A percentile compares a stretch with the other conserved stretches of the same genome.
Conservation (phyloP, 2,888 invertebrate genomes). For the Cenopis cana region DNA sequence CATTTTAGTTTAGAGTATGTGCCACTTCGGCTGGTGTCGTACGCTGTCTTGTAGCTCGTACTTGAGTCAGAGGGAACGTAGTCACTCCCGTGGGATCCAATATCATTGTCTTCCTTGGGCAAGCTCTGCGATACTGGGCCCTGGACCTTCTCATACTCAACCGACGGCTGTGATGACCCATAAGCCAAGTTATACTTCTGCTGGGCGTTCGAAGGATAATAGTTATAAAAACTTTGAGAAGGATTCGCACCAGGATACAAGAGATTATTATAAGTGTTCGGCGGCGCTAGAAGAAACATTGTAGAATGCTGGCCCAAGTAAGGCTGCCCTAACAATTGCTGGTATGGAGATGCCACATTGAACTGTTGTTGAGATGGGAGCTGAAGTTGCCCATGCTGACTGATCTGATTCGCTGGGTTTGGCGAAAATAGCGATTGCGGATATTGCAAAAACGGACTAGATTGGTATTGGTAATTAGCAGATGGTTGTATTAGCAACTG, state of each 20-base stretch:
- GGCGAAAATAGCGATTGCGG: constrained; percentile 60
- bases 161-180: constrained; percentile 54
- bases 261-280: constrained; percentile 69
- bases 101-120: constrained; percentile 74
- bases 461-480: constrained; percentile 57
- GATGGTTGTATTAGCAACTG: constrained; percentile 73
- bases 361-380: constrained; percentile 55
- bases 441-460: constrained; percentile 61
- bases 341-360: constrained; percentile 51
- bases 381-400: constrained; percentile 65
- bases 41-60: constrained; percentile 68
- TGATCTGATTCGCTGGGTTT: constrained; percentile 27
- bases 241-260: constrained; percentile 63
- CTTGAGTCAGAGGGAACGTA: constrained; percentile 67
- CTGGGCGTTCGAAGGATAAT: constrained; percentile 71
- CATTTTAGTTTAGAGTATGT: constrained; percentile 63
- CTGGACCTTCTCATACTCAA: constrained; percentile 71
- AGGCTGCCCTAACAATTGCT: constrained; percentile 62
- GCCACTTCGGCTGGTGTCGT: constrained; percentile 61
- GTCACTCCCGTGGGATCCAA: constrained; percentile 63
- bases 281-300: constrained; percentile 71
- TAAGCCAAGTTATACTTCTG: constrained; percentile 68
- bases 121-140: constrained; percentile 59
- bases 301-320: constrained; percentile 70
- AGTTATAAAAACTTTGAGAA: constrained; percentile 71